These are phyloP conservation scores for Lasioglossum malachurum DNA, from an alignment of 2,888 invertebrate species.

Conservation along the genomic window DNA sequence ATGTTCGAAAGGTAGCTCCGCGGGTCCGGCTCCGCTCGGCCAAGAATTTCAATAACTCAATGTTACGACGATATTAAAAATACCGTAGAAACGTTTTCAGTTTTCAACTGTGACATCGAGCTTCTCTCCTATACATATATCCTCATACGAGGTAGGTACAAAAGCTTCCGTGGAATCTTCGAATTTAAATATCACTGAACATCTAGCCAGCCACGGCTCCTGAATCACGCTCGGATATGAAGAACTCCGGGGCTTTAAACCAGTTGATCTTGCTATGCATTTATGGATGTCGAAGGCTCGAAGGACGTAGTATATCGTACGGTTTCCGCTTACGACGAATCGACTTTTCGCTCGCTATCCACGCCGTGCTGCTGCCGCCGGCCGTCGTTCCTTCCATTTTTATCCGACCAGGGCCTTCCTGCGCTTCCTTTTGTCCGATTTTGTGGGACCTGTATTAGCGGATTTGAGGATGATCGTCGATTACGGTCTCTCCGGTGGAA, in stretches of 20 bases:
- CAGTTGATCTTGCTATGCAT: slow-evolving; percentile 71
- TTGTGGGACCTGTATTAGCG: slow-evolving; percentile 51
- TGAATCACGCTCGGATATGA: slow-evolving; percentile 66
- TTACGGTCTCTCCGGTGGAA: slow-evolving; percentile 48
- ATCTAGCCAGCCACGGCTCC: slow-evolving; percentile 38
- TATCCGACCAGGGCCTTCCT: slow-evolving; percentile 10
- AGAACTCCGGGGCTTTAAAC: slow-evolving; percentile 54
- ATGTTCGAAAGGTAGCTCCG: not conserved
- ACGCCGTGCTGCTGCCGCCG: not conserved
- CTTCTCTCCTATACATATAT: not conserved
- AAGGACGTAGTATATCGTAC: slow-evolving; percentile 48
- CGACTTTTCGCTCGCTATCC: slow-evolving; percentile 32
- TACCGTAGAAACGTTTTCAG: slow-evolving; percentile 41
- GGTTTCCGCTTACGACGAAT: slow-evolving; percentile 39
- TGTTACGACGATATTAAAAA: slow-evolving; percentile 55
- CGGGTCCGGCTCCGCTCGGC: not conserved
- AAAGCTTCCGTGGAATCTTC: slow-evolving; percentile 56
- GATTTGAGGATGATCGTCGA: slow-evolving; percentile 67
- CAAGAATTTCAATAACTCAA: slow-evolving; percentile 41
- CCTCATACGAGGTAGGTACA: slow-evolving; percentile 1
- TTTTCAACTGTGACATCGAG: slow-evolving; percentile 41
- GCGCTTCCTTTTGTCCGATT: slow-evolving; percentile 38
- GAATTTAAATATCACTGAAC: slow-evolving; percentile 64
- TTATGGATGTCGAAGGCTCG: slow-evolving; percentile 69
- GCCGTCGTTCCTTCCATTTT: not conserved